A percentile compares a stretch with the other conserved stretches of the same genome.
These are phyloP conservation scores for Pogoniulus pusillus DNA, from an alignment of 2,797 vertebrate genomes.

Conservation along the genomic window DNA sequence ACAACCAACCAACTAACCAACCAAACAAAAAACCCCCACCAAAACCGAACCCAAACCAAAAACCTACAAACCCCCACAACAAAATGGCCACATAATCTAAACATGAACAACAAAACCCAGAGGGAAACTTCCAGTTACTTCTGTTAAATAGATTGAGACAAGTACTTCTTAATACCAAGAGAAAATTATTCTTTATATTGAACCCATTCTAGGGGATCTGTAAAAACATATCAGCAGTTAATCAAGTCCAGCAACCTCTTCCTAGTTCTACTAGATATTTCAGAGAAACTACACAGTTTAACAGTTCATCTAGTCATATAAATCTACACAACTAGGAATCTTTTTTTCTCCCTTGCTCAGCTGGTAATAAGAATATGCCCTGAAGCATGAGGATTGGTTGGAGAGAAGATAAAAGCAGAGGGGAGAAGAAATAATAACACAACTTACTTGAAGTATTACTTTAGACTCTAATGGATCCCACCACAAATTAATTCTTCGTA, in stretches of 20 bases:
- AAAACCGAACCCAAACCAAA: too few species aligned
- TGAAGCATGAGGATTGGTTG: constrained; percentile 49
- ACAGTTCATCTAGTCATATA: constrained; percentile 50
- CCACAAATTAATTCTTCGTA: constrained; percentile 37
- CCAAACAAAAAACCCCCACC: not conserved
- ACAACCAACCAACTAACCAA: not conserved
- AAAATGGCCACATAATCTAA: not conserved
- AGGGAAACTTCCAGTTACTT: not conserved
- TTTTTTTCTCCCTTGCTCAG: constrained; percentile 28
- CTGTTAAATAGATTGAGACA: not conserved
- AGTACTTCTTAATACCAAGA: not conserved
- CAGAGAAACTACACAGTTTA: constrained; percentile 43
- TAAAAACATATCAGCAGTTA: constrained; percentile 22
- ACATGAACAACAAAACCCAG: not conserved
- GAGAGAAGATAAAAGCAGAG: constrained; percentile 58
- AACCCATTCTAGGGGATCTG: constrained; percentile 25
- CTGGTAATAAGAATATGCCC: constrained; percentile 67
- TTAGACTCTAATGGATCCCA: constrained; percentile 55
- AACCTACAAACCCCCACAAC: too few species aligned
- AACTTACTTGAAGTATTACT: constrained; percentile 57
- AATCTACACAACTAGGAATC: constrained; percentile 45
- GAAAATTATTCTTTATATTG: not conserved
- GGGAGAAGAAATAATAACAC: constrained; percentile 47
- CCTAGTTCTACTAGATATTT: constrained; percentile 39
- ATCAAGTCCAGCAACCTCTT: constrained; percentile 18